A percentile compares a stretch with the other conserved stretches of the same genome.
Evolutionary conservation across 2,888 invertebrate genomes (phyloP).

Genomic region (Cephus pygmeus): DNA sequence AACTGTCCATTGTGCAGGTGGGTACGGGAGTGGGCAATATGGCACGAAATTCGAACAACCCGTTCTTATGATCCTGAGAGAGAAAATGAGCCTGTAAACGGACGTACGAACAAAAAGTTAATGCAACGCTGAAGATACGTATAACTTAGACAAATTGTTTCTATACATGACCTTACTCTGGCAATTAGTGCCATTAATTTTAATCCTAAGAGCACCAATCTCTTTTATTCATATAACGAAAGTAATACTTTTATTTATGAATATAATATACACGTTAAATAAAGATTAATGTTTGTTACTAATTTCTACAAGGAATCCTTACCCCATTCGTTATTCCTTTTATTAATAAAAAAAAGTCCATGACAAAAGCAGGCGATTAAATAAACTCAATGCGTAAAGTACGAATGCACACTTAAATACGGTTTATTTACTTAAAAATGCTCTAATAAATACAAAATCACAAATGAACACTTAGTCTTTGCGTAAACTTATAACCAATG

Average conservation of each 20-base stretch:
- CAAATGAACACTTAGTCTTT: conserved; percentile 66
- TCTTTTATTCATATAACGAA: conserved; percentile 51
- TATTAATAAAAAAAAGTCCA: background rate
- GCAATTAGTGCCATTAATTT: conserved; percentile 61
- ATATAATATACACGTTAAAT: conserved; percentile 61
- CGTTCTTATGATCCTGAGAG: conserved; percentile 69
- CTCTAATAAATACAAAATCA: conserved; percentile 66
- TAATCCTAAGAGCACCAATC: conserved; percentile 54
- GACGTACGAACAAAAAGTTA: conserved; percentile 52
- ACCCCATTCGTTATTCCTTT: background rate
- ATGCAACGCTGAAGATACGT: conserved; percentile 52
- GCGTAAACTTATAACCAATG: conserved; percentile 59
- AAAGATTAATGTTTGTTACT: conserved; percentile 64
- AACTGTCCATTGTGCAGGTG: conserved; percentile 41
- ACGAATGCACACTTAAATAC: conserved; percentile 63
- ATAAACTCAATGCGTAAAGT: background rate
- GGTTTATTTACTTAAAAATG: conserved; percentile 61
- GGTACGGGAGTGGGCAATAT: conserved; percentile 58
- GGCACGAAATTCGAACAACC: conserved; percentile 70
- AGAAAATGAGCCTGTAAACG: conserved; percentile 39
- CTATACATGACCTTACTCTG: conserved; percentile 56
- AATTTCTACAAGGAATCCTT: conserved; percentile 23
- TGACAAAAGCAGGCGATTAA: background rate
- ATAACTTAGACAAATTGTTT: conserved; percentile 55
- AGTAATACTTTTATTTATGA: conserved; percentile 63